These are phyloP conservation scores for Nematostella vectensis DNA, from an alignment of 92 coral and sea anemone species.

Conservation along the genomic window DNA sequence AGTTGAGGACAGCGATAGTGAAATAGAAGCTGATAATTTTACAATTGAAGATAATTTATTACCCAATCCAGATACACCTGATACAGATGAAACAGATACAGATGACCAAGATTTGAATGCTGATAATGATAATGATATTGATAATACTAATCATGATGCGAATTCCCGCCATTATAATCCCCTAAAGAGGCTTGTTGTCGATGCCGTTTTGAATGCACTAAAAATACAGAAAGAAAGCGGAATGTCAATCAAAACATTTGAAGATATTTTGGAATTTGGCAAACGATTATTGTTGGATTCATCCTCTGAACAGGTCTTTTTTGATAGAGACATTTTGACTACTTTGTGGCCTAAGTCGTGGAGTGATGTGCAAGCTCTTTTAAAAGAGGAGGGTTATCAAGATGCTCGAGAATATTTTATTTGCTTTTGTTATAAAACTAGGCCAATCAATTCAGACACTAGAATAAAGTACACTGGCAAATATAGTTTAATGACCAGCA, in stretches of 20 bases:
- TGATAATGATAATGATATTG: no score
- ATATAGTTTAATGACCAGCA: conserved; percentile 40
- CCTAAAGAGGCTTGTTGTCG: no score
- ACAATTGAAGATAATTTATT: no score
- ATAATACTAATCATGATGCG: no score
- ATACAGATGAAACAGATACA: no score
- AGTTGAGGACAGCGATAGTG: no score
- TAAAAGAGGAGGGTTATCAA: conserved; percentile 59
- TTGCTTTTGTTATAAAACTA: conserved; percentile 40
- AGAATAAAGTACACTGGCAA: conserved; percentile 41
- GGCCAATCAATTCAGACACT: conserved; percentile 12
- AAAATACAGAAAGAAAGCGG: conserved; percentile 53
- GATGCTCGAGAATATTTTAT: conserved; percentile 41
- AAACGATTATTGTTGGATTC: conserved; percentile 29
- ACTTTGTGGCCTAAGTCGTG: conserved; percentile 51
- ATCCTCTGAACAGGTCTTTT: conserved; percentile 22
- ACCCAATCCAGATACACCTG: no score
- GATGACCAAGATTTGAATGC: no score
- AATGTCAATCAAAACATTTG: conserved; percentile 44
- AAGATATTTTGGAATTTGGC: conserved; percentile 59
- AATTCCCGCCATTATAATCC: no score
- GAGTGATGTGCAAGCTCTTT: conserved; percentile 38
- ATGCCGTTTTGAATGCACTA: conserved; percentile 56
- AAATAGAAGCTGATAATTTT: no score
- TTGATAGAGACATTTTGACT: conserved; percentile 39